Evolutionary conservation across 2,888 invertebrate species (phyloP), one percentile per base, ranked within the genome.

Genomic region (Spisula solida): DNA sequence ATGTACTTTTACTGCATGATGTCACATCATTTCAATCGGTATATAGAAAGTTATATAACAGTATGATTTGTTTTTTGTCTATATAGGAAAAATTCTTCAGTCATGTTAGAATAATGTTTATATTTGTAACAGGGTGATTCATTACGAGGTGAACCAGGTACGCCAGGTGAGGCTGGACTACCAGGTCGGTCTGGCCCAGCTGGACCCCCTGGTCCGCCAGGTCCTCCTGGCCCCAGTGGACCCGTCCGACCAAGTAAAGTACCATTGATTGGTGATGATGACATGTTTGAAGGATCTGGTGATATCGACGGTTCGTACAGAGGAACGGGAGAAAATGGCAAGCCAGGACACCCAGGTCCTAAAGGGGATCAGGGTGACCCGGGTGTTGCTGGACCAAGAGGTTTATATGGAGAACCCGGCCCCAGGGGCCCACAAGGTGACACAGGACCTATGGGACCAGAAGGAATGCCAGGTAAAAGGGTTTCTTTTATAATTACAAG

Each of bases 321-420:
- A 6, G 88, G 83, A 16, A 89, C 87, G 60, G 92, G 92, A 56
- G 92, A 90, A 14, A 84, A 66, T 31, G 90, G 90, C 18, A 82
- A 85, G n/a, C 34, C 16, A 16, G 86, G 86, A 18, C 79, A 48
- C 0, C 41, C 60, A 34, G 93, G 93, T 8, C 75, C 82, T 25
- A 80, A 83, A 25, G 95, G 95, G 79, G 92, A 92, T 0, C 82
- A 83, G 10, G 95, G 95, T 12, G 25, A 85, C 1, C 92, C 92
- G 0, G 95, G 95, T 4, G 66, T 88, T 16, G 47, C 86, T 25
- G 95, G 95, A 31, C 85, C 86, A 6, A 90, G 87, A n/a, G 95
- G 95, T 18, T 81, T 92, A n/a, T 91, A 91, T 16, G 95, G 95
- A 16, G 92, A 93, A 56, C 89, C 92, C 79, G 95, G 95, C 20